These are phyloP conservation scores for Trichonephila inaurata DNA, from an alignment of 1,140 invertebrate species.

Conservation along the genomic window DNA sequence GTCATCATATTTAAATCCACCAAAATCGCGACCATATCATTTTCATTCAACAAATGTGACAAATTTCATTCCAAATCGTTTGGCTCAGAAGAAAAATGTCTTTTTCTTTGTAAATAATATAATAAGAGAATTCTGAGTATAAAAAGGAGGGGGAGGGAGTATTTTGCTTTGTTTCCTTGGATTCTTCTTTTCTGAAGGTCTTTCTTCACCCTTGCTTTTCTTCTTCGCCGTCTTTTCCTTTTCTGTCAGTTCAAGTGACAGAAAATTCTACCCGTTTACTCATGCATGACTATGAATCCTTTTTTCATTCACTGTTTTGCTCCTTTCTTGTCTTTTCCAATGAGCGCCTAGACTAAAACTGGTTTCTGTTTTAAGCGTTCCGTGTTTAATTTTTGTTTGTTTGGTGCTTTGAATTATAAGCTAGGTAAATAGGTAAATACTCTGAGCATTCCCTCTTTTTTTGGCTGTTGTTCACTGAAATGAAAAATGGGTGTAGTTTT, in stretches of 20 bases:
- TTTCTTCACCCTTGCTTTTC: neutral
- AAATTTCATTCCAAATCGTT: neutral
- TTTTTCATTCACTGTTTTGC: neutral
- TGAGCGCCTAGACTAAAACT: neutral
- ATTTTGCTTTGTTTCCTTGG: conserved; percentile 5
- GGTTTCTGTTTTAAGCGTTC: neutral
- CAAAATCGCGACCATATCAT: too few species aligned
- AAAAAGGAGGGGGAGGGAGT: neutral
- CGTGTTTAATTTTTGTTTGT: too few species aligned
- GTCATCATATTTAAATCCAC: too few species aligned
- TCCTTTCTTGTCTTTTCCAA: neutral
- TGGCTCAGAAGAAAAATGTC: conserved; percentile 4
- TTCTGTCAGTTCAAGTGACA: neutral
- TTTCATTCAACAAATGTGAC: neutral
- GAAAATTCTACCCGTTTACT: conserved; percentile 1
- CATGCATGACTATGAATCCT: neutral
- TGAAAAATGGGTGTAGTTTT: too few species aligned
- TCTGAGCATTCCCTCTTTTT: neutral
- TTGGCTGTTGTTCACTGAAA: too few species aligned
- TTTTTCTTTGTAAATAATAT: neutral
- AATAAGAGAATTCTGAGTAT: neutral
- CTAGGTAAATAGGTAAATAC: neutral
- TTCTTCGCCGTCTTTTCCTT: neutral
- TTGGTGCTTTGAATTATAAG: neutral
- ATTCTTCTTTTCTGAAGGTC: conserved; percentile 1